Percentiles rank a stretch among this genome's conserved stretches.
Conservation (phyloP, 2,888 invertebrate genomes). For the Campoplex capitator region DNA sequence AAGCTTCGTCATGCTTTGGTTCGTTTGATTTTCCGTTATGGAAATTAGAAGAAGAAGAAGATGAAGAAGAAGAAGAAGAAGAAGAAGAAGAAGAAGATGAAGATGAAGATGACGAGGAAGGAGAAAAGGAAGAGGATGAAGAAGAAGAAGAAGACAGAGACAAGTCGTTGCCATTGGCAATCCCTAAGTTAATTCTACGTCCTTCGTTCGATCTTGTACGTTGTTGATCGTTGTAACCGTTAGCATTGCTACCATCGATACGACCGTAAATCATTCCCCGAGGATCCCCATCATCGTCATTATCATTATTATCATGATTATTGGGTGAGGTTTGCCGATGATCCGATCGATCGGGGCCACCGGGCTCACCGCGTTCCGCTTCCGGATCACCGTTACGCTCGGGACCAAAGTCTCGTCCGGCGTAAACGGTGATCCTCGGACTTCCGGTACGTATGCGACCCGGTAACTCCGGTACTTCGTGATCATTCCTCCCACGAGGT, state of each 20-base stretch:
- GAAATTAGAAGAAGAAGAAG: constrained; percentile 76
- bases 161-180: constrained; percentile 64
- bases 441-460: constrained; percentile 76
- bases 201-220: constrained; percentile 66
- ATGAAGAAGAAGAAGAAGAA: constrained; percentile 76
- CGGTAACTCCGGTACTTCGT: constrained; percentile 78
- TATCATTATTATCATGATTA: constrained; percentile 37
- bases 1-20: constrained; percentile 82
- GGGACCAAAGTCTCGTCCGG: constrained; percentile 72
- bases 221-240: constrained; percentile 68
- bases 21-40: constrained; percentile 44
- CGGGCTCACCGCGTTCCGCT: constrained; percentile 68
- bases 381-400: constrained; percentile 67
- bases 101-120: constrained; percentile 71
- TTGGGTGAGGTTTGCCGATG: constrained; percentile 16
- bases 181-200: constrained; percentile 64
- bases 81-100: constrained; percentile 77
- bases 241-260: constrained; percentile 40
- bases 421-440: constrained; percentile 75
- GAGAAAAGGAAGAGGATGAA: constrained; percentile 72
- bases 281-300: constrained; percentile 49
- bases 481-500: constrained; percentile 71
- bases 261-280: constrained; percentile 65
- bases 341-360: constrained; percentile 69
- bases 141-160: constrained; percentile 65